Percentiles rank a stretch among this genome's conserved stretches.
These are phyloP conservation scores for Melanotaenia trifasciata DNA, from an alignment of 2,797 vertebrate species.

Conservation along the genomic window DNA sequence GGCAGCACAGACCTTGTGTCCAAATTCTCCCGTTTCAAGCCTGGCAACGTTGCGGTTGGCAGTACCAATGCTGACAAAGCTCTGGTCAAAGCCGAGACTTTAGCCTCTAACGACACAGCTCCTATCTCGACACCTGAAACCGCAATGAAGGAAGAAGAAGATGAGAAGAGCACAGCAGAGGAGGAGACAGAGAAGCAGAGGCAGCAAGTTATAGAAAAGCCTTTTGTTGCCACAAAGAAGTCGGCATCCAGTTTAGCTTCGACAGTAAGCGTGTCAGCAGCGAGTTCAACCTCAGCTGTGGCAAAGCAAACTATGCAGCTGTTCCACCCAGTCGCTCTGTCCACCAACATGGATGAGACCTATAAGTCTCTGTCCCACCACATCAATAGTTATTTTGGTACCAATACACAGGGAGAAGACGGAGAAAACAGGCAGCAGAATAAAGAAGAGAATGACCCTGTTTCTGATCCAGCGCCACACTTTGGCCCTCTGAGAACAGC, in stretches of 20 bases:
- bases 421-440: constrained; percentile 58
- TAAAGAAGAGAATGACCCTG: neutral
- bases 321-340: constrained; percentile 85
- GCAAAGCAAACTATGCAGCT: constrained; percentile 81
- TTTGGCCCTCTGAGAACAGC: neutral
- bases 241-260: constrained; percentile 17
- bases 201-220: constrained; percentile 58
- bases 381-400: constrained; percentile 91
- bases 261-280: constrained; percentile 11
- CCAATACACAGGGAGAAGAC: constrained; percentile 62
- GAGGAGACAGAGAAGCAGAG: constrained; percentile 25
- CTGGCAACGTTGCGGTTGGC: constrained; percentile 62
- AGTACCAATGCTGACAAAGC: constrained; percentile 50
- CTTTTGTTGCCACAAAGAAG: constrained; percentile 60
- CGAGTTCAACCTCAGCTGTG: constrained; percentile 54
- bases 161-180: constrained; percentile 38
- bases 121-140: constrained; percentile 24
- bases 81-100: constrained; percentile 47
- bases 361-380: constrained; percentile 89
- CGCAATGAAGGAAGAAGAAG: constrained; percentile 66
- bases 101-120: constrained; percentile 11
- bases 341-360: constrained; percentile 92
- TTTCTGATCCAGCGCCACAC: constrained; percentile 17
- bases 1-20: constrained; percentile 90
- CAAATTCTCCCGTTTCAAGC: constrained; percentile 89